phyloP scores from a whole-genome alignment of 2,797 vertebrate genomes.

The Aphelocoma californica region DNA sequence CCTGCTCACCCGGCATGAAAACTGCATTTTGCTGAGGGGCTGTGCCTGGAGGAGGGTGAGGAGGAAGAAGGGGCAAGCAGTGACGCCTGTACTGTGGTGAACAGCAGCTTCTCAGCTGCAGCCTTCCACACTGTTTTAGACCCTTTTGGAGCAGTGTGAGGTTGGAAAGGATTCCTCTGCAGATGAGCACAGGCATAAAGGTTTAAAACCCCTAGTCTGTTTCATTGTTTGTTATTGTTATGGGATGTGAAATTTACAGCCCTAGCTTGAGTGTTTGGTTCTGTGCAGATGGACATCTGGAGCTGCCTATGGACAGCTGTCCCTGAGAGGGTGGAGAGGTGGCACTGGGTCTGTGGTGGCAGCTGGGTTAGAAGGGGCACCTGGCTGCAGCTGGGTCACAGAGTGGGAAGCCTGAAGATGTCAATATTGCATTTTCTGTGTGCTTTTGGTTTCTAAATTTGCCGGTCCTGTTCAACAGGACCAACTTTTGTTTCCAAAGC shows the following conservation, averaged over 20 bases:
- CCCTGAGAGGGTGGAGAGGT: accelerated
- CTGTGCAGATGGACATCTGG: not conserved
- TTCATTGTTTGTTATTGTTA: not conserved
- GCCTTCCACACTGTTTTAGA: accelerated
- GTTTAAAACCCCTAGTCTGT: not conserved
- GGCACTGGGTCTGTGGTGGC: not conserved
- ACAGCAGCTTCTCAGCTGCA: not conserved
- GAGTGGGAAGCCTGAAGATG: not conserved
- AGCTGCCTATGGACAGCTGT: not conserved
- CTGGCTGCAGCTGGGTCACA: too few species aligned
- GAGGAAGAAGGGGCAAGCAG: not conserved
- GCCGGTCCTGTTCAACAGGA: accelerated
- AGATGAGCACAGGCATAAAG: accelerated
- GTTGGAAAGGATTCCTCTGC: not conserved
- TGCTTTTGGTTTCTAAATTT: not conserved
- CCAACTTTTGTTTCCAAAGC: not conserved
- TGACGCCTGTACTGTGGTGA: not conserved
- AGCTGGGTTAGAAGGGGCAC: not conserved
- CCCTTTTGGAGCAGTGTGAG: accelerated
- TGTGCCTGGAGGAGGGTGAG: not conserved
- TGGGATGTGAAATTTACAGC: accelerated
- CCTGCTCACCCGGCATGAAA: accelerated
- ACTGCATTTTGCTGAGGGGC: not conserved
- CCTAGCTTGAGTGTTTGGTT: not conserved
- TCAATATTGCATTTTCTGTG: not conserved